Conservation (phyloP, 23 tunicate species). For the Clavelina lepadiformis region DNA sequence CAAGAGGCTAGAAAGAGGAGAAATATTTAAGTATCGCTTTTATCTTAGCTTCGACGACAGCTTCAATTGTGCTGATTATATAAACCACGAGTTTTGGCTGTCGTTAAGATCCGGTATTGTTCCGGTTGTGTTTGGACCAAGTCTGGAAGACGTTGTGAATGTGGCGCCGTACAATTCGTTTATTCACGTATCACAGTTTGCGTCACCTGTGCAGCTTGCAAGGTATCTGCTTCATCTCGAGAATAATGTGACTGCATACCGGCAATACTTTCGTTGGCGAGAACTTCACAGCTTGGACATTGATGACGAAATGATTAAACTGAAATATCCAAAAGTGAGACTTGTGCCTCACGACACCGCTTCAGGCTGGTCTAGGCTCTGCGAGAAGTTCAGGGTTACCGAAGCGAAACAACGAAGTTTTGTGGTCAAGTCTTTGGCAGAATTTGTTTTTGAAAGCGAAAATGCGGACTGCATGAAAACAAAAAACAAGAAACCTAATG, state of each 20-base stretch:
- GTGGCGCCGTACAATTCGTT: conserved; percentile 11
- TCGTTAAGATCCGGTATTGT: conserved; percentile 10
- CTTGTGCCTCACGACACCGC: neutral
- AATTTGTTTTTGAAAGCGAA: conserved; percentile 11
- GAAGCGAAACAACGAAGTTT: neutral
- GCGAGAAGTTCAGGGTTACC: conserved; percentile 6
- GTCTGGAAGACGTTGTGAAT: conserved; percentile 7
- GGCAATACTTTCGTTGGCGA: conserved; percentile 9
- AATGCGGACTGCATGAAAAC: conserved; percentile 1
- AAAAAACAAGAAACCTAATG: no score
- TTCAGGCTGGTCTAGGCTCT: conserved; percentile 9
- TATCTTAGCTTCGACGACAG: conserved; percentile 16
- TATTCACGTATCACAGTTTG: conserved; percentile 1
- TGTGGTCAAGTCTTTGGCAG: neutral
- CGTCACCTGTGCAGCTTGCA: conserved; percentile 3
- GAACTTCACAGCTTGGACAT: neutral
- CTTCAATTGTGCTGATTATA: conserved; percentile 3
- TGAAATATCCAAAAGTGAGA: neutral
- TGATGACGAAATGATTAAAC: neutral
- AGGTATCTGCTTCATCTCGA: neutral
- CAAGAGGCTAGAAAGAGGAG: neutral
- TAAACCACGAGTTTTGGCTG: conserved; percentile 5
- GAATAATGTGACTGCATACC: conserved; percentile 5
- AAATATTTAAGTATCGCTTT: conserved; percentile 4
- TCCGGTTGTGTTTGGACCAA: conserved; percentile 16